Evolutionary conservation across 2,113 vertebrate genomes (phyloP), one percentile per base, ranked within the genome.

Genomic region (Hippolais icterina): DNA sequence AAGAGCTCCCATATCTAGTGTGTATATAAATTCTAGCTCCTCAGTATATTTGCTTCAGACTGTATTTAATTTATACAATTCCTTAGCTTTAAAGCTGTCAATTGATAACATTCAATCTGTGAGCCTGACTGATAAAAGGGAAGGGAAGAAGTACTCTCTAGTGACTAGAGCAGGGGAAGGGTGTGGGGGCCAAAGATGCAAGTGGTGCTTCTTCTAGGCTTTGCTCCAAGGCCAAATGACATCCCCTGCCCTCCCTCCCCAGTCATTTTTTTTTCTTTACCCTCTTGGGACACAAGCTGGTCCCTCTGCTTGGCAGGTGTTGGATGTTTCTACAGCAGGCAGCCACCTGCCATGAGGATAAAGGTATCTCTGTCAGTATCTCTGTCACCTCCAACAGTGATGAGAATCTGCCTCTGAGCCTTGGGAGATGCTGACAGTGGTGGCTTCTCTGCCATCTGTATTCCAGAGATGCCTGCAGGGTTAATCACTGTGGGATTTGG

Each of bases 21-120:
- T 91, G 96, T 97, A 94, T 97, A 97, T 97, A 97, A 96, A 97
- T 97, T 97, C 94, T 96, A 97, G 95, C 90, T 96, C 94, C 94
- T 97, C 97, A 92, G 91, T 97, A 96, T 97, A 95, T 96, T 97
- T 97, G 92, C 97, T 93, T 94, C 92, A 78, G 93, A 95, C 88
- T 7, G 69, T 91, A 85, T 95, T 97, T 97, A 97, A 97, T 97
- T 97, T 97, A 97, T 97, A 96, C 94, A 97, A 97, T 96, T 97
- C 97, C 95, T 95, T 93, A 95, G 96, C 96, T 97, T 97, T 97
- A 97, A 97, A 97, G 70, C 95, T 97, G 96, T 97, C 96, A 96
- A 96, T 97, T 96, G 96, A 97, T 97, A 97, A 92, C 96, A 97
- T 90, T 97, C 97, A 97, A 97, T 97, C 96, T 96, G 93, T 71